phyloP scores from a whole-genome alignment of 2,888 invertebrate genomes.

The Arenicola marina region DNA sequence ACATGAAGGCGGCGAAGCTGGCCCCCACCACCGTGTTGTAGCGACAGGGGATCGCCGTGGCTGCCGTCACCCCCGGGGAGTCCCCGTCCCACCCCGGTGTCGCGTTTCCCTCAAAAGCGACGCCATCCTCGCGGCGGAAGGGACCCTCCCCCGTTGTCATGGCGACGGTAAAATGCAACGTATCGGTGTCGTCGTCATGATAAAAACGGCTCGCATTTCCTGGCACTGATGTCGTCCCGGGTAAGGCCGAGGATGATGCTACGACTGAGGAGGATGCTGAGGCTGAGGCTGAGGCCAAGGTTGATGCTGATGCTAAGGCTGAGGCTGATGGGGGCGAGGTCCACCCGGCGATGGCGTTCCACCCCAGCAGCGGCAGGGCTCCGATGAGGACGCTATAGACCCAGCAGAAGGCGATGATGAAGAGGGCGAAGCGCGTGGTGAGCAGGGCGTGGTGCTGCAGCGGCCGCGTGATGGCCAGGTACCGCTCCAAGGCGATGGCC shows the following conservation, averaged over 20 bases:
- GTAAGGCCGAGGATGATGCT: too few species aligned
- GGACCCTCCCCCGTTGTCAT: not conserved
- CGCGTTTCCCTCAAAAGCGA: not conserved
- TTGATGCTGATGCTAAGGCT: too few species aligned
- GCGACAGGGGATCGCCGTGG: slow-evolving; percentile 14
- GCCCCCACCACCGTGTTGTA: slow-evolving; percentile 21
- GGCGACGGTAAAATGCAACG: not conserved
- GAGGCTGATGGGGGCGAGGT: not conserved
- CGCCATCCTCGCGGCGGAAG: not conserved
- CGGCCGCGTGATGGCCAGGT: slow-evolving; percentile 42
- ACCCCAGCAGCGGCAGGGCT: slow-evolving; percentile 43
- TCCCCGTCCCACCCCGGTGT: not conserved
- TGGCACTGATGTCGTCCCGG: too few species aligned
- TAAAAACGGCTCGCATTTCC: too few species aligned
- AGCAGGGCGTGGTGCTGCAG: slow-evolving; percentile 39
- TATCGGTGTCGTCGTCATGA: not conserved
- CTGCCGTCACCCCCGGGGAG: not conserved
- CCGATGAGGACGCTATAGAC: slow-evolving; percentile 38
- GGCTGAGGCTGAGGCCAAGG: not conserved
- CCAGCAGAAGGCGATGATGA: slow-evolving; percentile 37
- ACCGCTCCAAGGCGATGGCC: slow-evolving; percentile 46
- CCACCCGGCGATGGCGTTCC: slow-evolving; percentile 32
- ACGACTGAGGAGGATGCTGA: not conserved
- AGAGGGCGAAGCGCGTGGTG: slow-evolving; percentile 31
- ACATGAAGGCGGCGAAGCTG: slow-evolving; percentile 26